A percentile compares a stretch with the other conserved stretches of the same genome.
Conservation (phyloP, 2,113 vertebrate genomes). For the Bucco capensis region DNA sequence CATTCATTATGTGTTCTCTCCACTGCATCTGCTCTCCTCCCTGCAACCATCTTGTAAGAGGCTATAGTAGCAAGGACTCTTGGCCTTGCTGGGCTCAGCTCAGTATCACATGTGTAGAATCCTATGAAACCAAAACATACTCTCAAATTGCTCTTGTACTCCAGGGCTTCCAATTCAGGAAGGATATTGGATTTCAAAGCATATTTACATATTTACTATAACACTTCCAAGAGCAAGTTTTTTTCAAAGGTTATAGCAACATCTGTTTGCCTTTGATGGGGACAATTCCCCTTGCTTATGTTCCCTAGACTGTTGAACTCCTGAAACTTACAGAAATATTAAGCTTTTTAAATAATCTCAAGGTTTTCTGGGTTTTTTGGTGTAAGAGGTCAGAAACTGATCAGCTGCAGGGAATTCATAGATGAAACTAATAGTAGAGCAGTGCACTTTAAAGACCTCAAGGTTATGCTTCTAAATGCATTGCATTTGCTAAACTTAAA, state of each 20-base stretch:
- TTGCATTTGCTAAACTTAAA: neutral
- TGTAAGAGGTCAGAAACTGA: neutral
- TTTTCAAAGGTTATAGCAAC: constrained; percentile 51
- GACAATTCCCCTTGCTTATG: constrained; percentile 4
- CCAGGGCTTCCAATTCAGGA: constrained; percentile 45
- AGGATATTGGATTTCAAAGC: constrained; percentile 62
- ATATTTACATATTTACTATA: constrained; percentile 58
- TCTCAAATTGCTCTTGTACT: constrained; percentile 59
- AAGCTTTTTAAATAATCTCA: neutral
- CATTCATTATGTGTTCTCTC: neutral
- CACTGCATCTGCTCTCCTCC: neutral
- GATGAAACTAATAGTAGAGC: neutral
- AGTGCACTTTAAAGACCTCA: neutral
- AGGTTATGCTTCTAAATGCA: neutral
- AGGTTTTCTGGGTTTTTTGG: neutral
- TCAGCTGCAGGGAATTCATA: neutral
- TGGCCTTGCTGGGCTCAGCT: neutral
- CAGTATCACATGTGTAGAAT: neutral
- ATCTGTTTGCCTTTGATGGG: constrained; percentile 57
- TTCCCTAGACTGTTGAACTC: neutral
- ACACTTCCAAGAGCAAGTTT: neutral
- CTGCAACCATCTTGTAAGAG: neutral
- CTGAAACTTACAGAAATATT: neutral
- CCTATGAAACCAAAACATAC: constrained; percentile 42
- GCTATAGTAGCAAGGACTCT: neutral